Conservation (phyloP, 2,113 vertebrate genomes). For the Patagioenas fasciata region DNA sequence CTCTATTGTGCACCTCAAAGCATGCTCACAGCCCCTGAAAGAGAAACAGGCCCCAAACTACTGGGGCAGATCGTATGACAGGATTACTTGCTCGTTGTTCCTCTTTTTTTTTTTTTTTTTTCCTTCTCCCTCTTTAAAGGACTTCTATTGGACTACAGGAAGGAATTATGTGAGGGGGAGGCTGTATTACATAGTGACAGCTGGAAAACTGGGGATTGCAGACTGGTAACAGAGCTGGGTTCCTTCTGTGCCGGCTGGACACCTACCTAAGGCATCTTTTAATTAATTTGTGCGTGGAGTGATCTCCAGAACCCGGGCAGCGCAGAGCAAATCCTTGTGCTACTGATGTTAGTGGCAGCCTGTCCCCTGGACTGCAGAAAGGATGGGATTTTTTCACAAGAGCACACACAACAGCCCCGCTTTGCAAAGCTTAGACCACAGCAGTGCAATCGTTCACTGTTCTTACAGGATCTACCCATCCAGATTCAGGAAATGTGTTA, state of each 20-base stretch:
- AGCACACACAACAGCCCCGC: background rate
- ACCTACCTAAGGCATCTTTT: conserved; percentile 59
- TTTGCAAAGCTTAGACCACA: background rate
- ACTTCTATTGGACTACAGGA: conserved; percentile 57
- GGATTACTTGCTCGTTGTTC: conserved; percentile 70
- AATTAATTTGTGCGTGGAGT: conserved; percentile 53
- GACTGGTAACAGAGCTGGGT: conserved; percentile 57
- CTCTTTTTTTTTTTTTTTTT: conserved; percentile 15
- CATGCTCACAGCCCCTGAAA: conserved; percentile 68
- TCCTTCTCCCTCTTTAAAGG: conserved; percentile 20
- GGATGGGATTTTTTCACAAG: background rate
- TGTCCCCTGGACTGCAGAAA: rapidly evolving
- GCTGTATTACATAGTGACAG: conserved; percentile 69
- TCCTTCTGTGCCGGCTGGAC: conserved; percentile 61
- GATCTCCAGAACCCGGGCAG: background rate
- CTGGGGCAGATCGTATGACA: conserved; percentile 71
- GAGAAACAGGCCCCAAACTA: conserved; percentile 68
- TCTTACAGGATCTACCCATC: background rate
- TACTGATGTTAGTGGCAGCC: background rate
- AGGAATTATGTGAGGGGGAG: conserved; percentile 63
- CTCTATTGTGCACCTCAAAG: conserved; percentile 74
- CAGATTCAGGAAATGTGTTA: background rate
- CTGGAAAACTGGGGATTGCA: conserved; percentile 69
- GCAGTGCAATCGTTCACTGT: background rate
- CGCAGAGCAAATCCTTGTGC: rapidly evolving